These are phyloP conservation scores for Trididemnum miniatum DNA, from an alignment of 23 tunicate species.

Conservation along the genomic window DNA sequence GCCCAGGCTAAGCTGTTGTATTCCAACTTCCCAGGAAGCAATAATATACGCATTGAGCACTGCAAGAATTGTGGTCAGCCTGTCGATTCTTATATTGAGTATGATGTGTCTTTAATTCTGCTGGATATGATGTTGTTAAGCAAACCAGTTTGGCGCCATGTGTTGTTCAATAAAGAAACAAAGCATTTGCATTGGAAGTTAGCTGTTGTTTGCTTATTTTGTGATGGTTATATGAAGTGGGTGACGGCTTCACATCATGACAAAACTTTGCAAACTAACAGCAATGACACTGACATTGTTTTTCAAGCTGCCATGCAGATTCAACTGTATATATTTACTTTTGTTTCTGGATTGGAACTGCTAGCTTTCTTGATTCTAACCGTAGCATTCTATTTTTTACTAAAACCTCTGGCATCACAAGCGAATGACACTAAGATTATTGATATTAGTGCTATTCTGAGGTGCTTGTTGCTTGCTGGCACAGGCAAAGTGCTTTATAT, in stretches of 20 bases:
- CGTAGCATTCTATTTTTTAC: conserved; percentile 1
- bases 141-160: conserved; percentile 79
- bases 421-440: not conserved
- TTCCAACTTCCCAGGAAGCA: conserved; percentile 69
- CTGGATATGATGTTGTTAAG: conserved; percentile 69
- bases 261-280: no score
- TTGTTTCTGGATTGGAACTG: conserved; percentile 57
- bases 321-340: conserved; percentile 62
- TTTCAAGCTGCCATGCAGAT: conserved; percentile 85
- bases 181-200: conserved; percentile 69
- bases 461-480: conserved; percentile 46
- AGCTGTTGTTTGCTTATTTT: conserved; percentile 69
- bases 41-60: conserved; percentile 70
- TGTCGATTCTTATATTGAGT: conserved; percentile 85
- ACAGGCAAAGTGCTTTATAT: conserved; percentile 71
- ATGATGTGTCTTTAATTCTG: conserved; percentile 63
- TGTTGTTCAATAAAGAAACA: conserved; percentile 56
- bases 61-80: conserved; percentile 76
- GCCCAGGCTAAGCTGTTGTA: conserved; percentile 36
- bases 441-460: not conserved
- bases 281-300: conserved; percentile 49
- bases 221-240: conserved; percentile 95
- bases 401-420: not conserved
- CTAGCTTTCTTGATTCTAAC: conserved; percentile 19
- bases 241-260: conserved; percentile 20